A percentile compares a stretch with the other conserved stretches of the same genome.
These are phyloP conservation scores for Acrocephalus scirpaceus DNA, from an alignment of 2,797 vertebrate genomes.

Conservation along the genomic window DNA sequence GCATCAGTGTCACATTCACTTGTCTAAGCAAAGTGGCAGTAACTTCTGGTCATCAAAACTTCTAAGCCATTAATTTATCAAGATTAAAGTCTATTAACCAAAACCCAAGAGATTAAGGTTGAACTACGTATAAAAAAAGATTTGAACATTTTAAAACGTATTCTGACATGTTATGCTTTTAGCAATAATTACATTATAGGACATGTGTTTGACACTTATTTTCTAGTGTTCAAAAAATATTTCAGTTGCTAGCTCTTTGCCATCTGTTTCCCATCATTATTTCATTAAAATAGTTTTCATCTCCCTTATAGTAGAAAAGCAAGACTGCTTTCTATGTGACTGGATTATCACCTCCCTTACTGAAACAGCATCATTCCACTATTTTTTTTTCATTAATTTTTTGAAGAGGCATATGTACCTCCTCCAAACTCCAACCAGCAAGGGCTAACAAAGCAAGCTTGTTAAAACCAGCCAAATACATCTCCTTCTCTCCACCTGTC, in stretches of 20 bases:
- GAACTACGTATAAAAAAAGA: neutral
- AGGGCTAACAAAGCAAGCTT: neutral
- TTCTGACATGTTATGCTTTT: neutral
- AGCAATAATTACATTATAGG: neutral
- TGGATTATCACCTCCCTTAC: neutral
- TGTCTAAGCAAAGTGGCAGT: neutral
- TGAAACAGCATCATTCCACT: neutral
- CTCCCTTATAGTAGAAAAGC: neutral
- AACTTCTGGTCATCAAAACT: neutral
- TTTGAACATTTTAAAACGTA: neutral
- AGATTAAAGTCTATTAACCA: neutral
- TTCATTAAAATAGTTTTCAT: constrained; percentile 37
- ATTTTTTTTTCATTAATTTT: neutral
- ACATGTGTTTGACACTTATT: constrained; percentile 24
- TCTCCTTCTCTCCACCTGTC: neutral
- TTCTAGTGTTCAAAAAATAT: constrained; percentile 42
- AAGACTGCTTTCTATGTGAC: neutral
- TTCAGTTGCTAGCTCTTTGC: constrained; percentile 34
- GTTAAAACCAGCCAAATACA: neutral
- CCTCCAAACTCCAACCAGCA: neutral
- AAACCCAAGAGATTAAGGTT: neutral
- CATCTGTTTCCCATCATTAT: constrained; percentile 46
- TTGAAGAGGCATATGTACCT: neutral
- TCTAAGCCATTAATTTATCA: neutral
- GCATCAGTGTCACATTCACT: neutral